These are phyloP conservation scores for Anodontia alba DNA, from an alignment of 2,888 invertebrate species.

Conservation along the genomic window DNA sequence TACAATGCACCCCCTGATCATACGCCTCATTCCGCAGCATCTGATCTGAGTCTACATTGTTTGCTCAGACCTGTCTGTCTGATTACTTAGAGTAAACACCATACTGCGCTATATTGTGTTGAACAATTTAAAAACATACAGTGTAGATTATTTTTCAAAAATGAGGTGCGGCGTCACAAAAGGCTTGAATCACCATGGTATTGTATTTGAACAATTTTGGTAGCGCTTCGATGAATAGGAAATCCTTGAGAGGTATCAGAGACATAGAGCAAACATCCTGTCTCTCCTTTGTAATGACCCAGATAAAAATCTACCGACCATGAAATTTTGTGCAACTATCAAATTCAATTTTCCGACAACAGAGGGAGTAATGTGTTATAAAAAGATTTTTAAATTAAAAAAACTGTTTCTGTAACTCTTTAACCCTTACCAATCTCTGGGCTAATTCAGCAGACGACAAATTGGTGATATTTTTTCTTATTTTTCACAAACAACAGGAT, in stretches of 20 bases:
- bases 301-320: slow-evolving; percentile 36
- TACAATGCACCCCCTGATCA: too few relatives aligned
- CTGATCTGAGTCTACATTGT: too few relatives aligned
- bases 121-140: background rate
- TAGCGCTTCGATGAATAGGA: slow-evolving; percentile 7
- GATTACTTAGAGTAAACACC: too few relatives aligned
- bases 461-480: too few relatives aligned
- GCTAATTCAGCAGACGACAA: too few relatives aligned
- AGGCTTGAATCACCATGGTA: slow-evolving; percentile 13
- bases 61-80: too few relatives aligned
- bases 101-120: too few relatives aligned
- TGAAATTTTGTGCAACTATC: slow-evolving; percentile 17
- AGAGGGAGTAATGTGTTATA: background rate
- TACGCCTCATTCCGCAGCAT: too few relatives aligned
- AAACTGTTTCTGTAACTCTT: slow-evolving; percentile 1
- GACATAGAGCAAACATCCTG: slow-evolving; percentile 49
- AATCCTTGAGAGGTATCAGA: slow-evolving; percentile 11
- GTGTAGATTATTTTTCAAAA: background rate
- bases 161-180: slow-evolving; percentile 2
- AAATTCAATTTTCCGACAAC: slow-evolving; percentile 13
- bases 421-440: too few relatives aligned
- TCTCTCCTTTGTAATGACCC: slow-evolving; percentile 24
- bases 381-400: background rate
- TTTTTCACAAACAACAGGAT: too few relatives aligned
- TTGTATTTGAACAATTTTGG: slow-evolving; percentile 11